Evolutionary conservation across 2,888 invertebrate species (phyloP).

Genomic region (Eupithecia exiguata): DNA sequence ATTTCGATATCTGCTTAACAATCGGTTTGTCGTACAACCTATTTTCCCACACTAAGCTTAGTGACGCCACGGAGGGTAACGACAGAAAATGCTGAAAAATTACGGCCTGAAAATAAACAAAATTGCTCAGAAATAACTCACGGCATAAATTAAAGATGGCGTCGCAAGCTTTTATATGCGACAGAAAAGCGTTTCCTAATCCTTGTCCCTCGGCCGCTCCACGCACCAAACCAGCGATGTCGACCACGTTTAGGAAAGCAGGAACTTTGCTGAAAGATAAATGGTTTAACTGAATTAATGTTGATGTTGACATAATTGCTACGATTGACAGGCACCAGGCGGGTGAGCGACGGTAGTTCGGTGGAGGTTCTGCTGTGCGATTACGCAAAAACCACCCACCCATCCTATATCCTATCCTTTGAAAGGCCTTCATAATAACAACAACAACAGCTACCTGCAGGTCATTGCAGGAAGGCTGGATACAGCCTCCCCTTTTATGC

Average conservation of each 20-base stretch:
- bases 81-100: background rate
- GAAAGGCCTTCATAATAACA: no score
- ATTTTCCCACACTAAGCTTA: background rate
- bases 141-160: conserved; percentile 98
- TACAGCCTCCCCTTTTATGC: no score
- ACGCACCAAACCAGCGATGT: conserved; percentile 99
- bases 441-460: no score
- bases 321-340: no score
- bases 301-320: no score
- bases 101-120: background rate
- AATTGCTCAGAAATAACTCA: conserved; percentile 82
- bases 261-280: conserved; percentile 94
- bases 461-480: no score
- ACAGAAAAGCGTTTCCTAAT: conserved; percentile 98
- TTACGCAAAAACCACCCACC: no score
- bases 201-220: conserved; percentile 99
- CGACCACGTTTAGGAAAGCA: conserved; percentile 98
- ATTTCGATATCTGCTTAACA: background rate
- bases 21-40: background rate
- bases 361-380: no score
- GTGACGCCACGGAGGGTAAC: background rate
- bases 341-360: no score
- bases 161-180: conserved; percentile 99
- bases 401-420: no score
- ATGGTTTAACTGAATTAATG: background rate